Conservation (phyloP, 92 coral and sea anemone species). For the Porites cylindrica region DNA sequence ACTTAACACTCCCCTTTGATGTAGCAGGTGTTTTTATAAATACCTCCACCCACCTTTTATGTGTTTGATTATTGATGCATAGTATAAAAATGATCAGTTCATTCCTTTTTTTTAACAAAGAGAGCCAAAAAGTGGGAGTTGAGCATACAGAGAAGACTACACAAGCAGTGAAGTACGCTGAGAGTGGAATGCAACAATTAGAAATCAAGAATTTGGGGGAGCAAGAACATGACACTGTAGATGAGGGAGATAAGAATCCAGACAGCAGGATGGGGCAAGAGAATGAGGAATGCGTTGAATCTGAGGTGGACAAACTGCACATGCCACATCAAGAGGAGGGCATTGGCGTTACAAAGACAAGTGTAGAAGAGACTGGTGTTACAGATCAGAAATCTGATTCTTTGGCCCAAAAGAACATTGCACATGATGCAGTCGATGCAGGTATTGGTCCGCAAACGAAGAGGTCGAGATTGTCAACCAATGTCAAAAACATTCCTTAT, state of each 20-base stretch:
- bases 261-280: no score
- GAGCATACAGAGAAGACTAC: conserved; percentile 5
- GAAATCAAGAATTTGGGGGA: not conserved
- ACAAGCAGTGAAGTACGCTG: not conserved
- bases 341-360: not conserved
- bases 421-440: not conserved
- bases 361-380: not conserved
- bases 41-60: no score
- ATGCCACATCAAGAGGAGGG: not conserved
- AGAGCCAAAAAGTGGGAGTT: not conserved
- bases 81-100: no score
- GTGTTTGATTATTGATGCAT: no score
- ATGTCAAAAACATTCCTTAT: conserved; percentile 3
- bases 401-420: not conserved
- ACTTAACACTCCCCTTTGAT: no score
- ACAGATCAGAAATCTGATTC: no score
- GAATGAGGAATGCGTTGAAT: no score
- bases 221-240: not conserved
- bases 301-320: not conserved
- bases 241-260: no score
- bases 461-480: not conserved
- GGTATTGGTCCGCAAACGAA: not conserved
- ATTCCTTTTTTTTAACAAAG: not conserved
- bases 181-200: not conserved
- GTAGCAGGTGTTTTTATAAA: no score